These are phyloP conservation scores for Synergus gifuensis DNA, from an alignment of 2,888 invertebrate genomes.

Conservation along the genomic window DNA sequence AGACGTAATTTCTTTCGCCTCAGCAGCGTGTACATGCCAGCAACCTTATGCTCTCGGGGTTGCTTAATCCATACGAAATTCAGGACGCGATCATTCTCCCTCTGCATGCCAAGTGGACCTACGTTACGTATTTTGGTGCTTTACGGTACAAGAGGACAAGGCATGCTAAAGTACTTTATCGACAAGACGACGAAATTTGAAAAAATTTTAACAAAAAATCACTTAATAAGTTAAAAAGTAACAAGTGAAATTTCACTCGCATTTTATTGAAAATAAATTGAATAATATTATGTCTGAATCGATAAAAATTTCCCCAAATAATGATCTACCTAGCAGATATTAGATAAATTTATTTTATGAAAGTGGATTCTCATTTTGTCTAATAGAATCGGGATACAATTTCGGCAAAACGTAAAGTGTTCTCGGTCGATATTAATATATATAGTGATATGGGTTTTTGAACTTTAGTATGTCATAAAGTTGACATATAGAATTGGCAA, in stretches of 20 bases:
- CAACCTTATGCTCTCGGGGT: conserved; percentile 58
- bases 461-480: conserved; percentile 37
- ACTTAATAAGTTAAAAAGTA: background rate
- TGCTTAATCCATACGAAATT: conserved; percentile 68
- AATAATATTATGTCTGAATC: background rate
- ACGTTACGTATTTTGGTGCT: conserved; percentile 53
- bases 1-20: conserved; percentile 17
- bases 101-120: conserved; percentile 66
- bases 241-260: background rate
- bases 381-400: background rate
- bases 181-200: conserved; percentile 24
- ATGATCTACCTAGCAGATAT: background rate
- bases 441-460: background rate
- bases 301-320: background rate
- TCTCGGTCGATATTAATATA: conserved; percentile 15
- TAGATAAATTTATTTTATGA: background rate
- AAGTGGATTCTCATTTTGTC: background rate
- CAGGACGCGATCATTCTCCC: conserved; percentile 60
- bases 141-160: conserved; percentile 36
- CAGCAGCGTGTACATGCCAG: conserved; percentile 38
- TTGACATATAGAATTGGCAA: conserved; percentile 17
- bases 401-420: background rate
- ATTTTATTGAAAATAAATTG: background rate
- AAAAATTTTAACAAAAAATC: conserved; percentile 37
- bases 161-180: background rate